These are phyloP conservation scores for Hystrix brachyura DNA, from an alignment of 2,113 vertebrate genomes.

Conservation along the genomic window DNA sequence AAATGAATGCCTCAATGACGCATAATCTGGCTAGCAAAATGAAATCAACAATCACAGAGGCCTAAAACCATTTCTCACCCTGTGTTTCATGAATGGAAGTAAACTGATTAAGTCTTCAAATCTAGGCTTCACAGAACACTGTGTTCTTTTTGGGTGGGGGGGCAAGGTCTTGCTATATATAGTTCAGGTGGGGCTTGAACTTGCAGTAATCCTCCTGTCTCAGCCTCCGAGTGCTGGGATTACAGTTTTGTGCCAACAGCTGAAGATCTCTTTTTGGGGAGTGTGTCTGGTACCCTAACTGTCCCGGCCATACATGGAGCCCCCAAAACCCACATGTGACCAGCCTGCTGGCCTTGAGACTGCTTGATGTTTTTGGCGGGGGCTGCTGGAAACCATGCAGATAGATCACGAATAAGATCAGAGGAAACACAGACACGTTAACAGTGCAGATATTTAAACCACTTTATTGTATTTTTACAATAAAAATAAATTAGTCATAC, in stretches of 20 bases:
- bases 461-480: conserved; percentile 90
- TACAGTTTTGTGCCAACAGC: accelerated
- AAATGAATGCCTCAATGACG: neutral
- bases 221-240: neutral
- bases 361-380: accelerated
- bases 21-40: neutral
- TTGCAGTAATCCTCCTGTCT: neutral
- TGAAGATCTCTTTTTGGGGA: too few relatives aligned
- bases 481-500: conserved; percentile 93
- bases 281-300: neutral
- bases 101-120: neutral
- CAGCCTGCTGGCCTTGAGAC: neutral
- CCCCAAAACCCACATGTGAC: too few relatives aligned
- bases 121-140: neutral
- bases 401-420: neutral
- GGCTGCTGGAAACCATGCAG: neutral
- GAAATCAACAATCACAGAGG: neutral
- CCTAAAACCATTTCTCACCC: neutral
- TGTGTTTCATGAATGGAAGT: neutral
- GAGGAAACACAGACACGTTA: neutral
- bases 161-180: neutral
- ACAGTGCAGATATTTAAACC: conserved; percentile 65
- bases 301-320: neutral
- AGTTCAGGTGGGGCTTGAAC: neutral
- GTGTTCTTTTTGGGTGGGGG: neutral